Percentiles rank a stretch among this genome's conserved stretches.
Evolutionary conservation across 2,888 invertebrate genomes (phyloP).

Genomic region (Athalia circularis): DNA sequence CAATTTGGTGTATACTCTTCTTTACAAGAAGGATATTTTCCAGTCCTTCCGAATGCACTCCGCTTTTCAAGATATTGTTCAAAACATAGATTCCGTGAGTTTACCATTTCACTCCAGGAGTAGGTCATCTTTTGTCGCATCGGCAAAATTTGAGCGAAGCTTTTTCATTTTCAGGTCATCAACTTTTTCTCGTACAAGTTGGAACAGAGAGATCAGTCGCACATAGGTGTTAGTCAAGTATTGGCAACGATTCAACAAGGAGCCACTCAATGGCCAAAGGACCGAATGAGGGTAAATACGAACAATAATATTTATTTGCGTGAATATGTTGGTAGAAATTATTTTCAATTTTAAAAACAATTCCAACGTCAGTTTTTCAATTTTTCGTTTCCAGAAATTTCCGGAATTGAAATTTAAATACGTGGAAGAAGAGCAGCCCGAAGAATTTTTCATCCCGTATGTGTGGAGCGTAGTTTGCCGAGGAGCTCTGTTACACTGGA

Average conservation of each 20-base stretch:
- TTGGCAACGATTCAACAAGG: slow-evolving; percentile 92
- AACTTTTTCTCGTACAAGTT: slow-evolving; percentile 82
- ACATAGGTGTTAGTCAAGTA: slow-evolving; percentile 90
- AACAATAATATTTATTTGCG: slow-evolving; percentile 17
- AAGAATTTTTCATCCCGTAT: slow-evolving; percentile 99
- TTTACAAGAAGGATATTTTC: slow-evolving; percentile 95
- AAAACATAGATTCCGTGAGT: slow-evolving; percentile 94
- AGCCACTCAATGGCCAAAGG: slow-evolving; percentile 94
- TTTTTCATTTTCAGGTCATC: slow-evolving; percentile 76
- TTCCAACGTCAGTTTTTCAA: background rate
- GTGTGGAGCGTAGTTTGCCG: slow-evolving; percentile 94
- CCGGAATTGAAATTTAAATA: slow-evolving; percentile 99
- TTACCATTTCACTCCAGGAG: background rate
- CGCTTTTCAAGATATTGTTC: slow-evolving; percentile 93
- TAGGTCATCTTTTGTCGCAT: too few species aligned
- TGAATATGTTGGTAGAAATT: too few species aligned
- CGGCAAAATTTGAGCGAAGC: slow-evolving; percentile 14
- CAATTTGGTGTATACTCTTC: slow-evolving; percentile 94
- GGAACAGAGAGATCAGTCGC: slow-evolving; percentile 77
- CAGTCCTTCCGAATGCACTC: slow-evolving; percentile 90
- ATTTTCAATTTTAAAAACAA: background rate
- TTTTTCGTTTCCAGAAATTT: slow-evolving; percentile 87
- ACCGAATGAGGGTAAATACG: slow-evolving; percentile 87
- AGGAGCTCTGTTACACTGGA: slow-evolving; percentile 70
- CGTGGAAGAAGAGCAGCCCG: slow-evolving; percentile 98